These are phyloP conservation scores for Chrysotoxum bicinctum DNA, from an alignment of 2,888 invertebrate genomes.

Conservation along the genomic window DNA sequence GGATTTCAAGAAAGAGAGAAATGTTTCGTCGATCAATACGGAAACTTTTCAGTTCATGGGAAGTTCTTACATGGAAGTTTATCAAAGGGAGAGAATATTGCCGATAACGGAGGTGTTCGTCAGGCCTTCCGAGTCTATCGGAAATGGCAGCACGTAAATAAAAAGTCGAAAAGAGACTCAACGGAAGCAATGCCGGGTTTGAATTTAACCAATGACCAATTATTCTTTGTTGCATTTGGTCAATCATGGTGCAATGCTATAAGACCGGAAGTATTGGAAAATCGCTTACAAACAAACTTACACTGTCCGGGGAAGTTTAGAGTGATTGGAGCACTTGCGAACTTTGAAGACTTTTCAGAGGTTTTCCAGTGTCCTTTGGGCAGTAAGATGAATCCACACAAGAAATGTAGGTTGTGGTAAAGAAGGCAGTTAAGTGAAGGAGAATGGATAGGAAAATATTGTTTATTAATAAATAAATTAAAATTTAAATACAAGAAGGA, in stretches of 20 bases:
- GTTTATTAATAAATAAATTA: conserved; percentile 2
- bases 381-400: conserved; percentile 51
- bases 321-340: conserved; percentile 69
- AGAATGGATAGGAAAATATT: not conserved
- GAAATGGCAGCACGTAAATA: conserved; percentile 70
- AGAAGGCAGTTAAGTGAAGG: not conserved
- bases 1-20: conserved; percentile 68
- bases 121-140: conserved; percentile 73
- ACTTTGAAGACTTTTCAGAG: conserved; percentile 67
- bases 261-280: conserved; percentile 67
- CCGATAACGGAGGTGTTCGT: conserved; percentile 74
- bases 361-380: conserved; percentile 68
- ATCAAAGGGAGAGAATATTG: conserved; percentile 73
- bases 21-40: conserved; percentile 74
- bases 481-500: not conserved
- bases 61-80: conserved; percentile 63
- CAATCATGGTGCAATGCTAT: conserved; percentile 74
- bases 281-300: conserved; percentile 60
- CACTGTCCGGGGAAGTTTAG: conserved; percentile 73
- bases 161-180: conserved; percentile 41
- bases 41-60: conserved; percentile 71
- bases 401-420: conserved; percentile 64
- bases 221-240: conserved; percentile 74
- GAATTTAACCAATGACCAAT: conserved; percentile 67
- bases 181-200: conserved; percentile 70